Evolutionary conservation across 2,888 invertebrate species (phyloP).

Genomic region (Leucophenga maculata): DNA sequence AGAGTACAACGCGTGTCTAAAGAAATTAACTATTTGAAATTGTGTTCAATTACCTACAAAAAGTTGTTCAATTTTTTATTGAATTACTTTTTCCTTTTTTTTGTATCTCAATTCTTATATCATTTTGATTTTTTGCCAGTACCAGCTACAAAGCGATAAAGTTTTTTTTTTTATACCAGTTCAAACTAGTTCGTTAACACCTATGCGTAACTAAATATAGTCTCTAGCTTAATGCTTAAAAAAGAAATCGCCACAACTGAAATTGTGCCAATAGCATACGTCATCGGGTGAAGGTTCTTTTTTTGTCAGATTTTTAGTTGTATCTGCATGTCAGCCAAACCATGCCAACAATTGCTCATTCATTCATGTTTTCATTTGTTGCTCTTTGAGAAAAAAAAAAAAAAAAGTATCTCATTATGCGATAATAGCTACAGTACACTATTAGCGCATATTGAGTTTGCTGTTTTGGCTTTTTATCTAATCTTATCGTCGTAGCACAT

Average conservation of each 20-base stretch:
- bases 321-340: too few species aligned
- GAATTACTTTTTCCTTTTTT: too few species aligned
- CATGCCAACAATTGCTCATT: slow-evolving; percentile 39
- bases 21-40: too few species aligned
- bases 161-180: too few species aligned
- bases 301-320: background rate
- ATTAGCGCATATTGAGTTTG: background rate
- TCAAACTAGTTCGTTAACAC: too few species aligned
- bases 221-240: background rate
- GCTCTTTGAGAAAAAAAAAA: background rate
- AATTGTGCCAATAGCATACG: slow-evolving; percentile 45
- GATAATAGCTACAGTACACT: background rate
- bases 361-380: slow-evolving; percentile 27
- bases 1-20: too few species aligned
- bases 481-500: slow-evolving; percentile 48
- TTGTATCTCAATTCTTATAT: too few species aligned
- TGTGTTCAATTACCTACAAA: too few species aligned
- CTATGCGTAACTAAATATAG: too few species aligned
- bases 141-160: too few species aligned
- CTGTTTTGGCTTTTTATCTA: slow-evolving; percentile 1
- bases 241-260: slow-evolving; percentile 27
- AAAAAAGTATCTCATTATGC: background rate
- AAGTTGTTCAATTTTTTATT: too few species aligned
- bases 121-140: too few species aligned
- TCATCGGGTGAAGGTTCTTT: slow-evolving; percentile 56